phyloP scores from a whole-genome alignment of 1,140 invertebrate genomes.

The Drosophila orena region DNA sequence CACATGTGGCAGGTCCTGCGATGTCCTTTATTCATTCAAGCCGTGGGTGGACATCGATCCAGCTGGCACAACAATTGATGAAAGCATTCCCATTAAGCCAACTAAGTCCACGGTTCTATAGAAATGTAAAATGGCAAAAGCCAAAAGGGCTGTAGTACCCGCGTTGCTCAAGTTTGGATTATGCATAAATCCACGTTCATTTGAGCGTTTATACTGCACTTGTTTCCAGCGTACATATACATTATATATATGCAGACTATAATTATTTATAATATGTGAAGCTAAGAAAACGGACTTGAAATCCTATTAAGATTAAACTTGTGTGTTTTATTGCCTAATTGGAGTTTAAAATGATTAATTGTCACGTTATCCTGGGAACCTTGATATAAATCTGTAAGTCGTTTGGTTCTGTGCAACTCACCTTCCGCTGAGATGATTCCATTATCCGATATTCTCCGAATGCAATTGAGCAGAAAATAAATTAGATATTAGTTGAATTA shows the following conservation, averaged over 20 bases:
- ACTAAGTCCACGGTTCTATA: conserved; percentile 10
- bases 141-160: neutral
- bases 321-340: no score
- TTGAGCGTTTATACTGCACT: neutral
- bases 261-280: no score
- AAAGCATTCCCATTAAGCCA: conserved; percentile 35
- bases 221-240: neutral
- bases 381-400: neutral
- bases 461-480: no score
- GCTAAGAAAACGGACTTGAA: no score
- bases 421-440: no score
- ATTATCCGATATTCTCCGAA: no score
- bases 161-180: neutral
- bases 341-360: no score
- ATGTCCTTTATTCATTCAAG: conserved; percentile 10
- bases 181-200: neutral
- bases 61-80: conserved; percentile 44
- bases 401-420: no score
- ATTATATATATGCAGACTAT: no score
- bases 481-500: no score
- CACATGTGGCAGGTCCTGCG: conserved; percentile 34
- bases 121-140: conserved; percentile 9
- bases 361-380: no score
- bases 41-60: conserved; percentile 21
- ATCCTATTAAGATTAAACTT: no score